phyloP scores from a whole-genome alignment of 2,888 invertebrate genomes.

The Xiphydria camelus region DNA sequence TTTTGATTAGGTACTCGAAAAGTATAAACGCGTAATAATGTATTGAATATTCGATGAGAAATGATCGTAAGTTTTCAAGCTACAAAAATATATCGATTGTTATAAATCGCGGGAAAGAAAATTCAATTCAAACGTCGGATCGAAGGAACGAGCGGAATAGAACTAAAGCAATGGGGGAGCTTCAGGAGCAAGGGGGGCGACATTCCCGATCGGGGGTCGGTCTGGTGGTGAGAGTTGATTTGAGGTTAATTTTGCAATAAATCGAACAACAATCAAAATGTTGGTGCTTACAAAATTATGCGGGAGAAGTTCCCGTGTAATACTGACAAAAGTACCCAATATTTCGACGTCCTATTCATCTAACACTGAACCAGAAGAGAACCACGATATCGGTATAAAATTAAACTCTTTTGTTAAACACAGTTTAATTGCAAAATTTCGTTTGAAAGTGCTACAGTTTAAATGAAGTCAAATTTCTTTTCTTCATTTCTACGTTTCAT shows the following conservation, averaged over 20 bases:
- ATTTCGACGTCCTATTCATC: conserved; percentile 18
- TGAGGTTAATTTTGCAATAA: conserved; percentile 7
- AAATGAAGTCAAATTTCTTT: too few relatives aligned
- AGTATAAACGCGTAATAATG: too few relatives aligned
- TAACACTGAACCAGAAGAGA: conserved; percentile 5
- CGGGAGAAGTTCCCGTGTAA: conserved; percentile 17
- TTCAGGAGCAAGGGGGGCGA: too few relatives aligned
- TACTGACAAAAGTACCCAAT: conserved; percentile 17
- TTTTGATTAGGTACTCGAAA: too few relatives aligned
- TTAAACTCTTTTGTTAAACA: conserved; percentile 5
- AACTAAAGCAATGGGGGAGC: too few relatives aligned
- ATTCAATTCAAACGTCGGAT: not conserved
- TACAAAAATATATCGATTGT: not conserved
- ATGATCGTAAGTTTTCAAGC: not conserved
- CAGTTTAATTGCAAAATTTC: not conserved
- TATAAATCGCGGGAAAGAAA: not conserved
- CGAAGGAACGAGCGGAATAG: too few relatives aligned
- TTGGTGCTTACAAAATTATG: conserved; percentile 26
- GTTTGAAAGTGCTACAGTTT: too few relatives aligned
- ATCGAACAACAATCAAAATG: conserved; percentile 18
- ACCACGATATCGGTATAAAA: conserved; percentile 19
- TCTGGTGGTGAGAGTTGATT: conserved; percentile 9
- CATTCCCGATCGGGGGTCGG: too few relatives aligned
- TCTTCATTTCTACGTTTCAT: too few relatives aligned
- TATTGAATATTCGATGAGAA: not conserved